Percentiles rank a stretch among this genome's conserved stretches.
Conservation (phyloP, 2,888 invertebrate genomes). For the Chydorus sphaericus region DNA sequence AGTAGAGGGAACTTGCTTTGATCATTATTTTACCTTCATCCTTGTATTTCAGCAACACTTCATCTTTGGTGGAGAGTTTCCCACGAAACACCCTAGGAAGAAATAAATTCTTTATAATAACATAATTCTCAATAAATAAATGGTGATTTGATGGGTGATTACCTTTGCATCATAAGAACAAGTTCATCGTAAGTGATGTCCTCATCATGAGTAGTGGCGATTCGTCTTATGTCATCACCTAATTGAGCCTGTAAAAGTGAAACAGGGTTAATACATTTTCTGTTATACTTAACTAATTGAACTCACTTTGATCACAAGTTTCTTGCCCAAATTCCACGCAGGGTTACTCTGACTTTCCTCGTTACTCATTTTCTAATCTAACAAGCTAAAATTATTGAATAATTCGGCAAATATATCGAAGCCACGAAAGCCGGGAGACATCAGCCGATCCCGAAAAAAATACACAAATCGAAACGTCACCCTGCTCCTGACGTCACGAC, state of each 20-base stretch:
- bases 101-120: too few relatives aligned
- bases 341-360: slow-evolving; percentile 21
- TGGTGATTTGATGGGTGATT: too few relatives aligned
- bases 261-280: background rate
- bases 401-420: too few relatives aligned
- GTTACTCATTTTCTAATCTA: background rate
- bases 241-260: slow-evolving; percentile 35
- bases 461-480: too few relatives aligned
- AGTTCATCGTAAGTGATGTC: slow-evolving; percentile 53
- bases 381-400: too few relatives aligned
- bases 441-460: too few relatives aligned
- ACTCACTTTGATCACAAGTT: slow-evolving; percentile 24
- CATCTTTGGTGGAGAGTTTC: slow-evolving; percentile 44
- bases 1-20: background rate
- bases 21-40: slow-evolving; percentile 52
- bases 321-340: slow-evolving; percentile 25
- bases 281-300: slow-evolving; percentile 9
- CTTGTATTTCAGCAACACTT: slow-evolving; percentile 51
- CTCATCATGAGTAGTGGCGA: slow-evolving; percentile 55
- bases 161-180: slow-evolving; percentile 55
- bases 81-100: slow-evolving; percentile 47
- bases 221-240: slow-evolving; percentile 49
- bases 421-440: too few relatives aligned
- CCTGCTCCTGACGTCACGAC: too few relatives aligned
- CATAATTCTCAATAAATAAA: too few relatives aligned